These are phyloP conservation scores for Volucella inanis DNA, from an alignment of 2,888 invertebrate species.

Conservation along the genomic window DNA sequence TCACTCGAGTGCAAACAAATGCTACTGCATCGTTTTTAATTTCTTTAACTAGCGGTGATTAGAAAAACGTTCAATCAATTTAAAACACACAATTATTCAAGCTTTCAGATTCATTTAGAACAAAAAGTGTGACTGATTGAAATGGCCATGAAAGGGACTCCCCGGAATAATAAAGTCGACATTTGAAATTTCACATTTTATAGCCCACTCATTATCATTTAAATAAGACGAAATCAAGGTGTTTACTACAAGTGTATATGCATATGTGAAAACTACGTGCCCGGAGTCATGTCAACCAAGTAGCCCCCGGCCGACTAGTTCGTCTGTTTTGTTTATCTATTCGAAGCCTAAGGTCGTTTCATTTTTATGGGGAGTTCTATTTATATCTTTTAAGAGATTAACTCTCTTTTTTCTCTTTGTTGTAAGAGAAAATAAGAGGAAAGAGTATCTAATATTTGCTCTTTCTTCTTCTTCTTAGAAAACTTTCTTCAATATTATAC, in stretches of 20 bases:
- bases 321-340: constrained; percentile 41
- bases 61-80: constrained; percentile 1
- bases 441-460: not conserved
- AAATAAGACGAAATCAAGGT: constrained; percentile 35
- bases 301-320: constrained; percentile 13
- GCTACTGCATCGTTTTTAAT: not conserved
- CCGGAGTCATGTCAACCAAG: constrained; percentile 59
- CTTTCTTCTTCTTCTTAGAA: too few relatives aligned
- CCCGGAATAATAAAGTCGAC: constrained; percentile 1
- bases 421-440: not conserved
- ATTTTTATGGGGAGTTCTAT: constrained; percentile 21
- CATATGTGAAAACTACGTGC: constrained; percentile 42
- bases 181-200: not conserved
- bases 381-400: constrained; percentile 7
- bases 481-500: too few relatives aligned
- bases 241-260: constrained; percentile 14
- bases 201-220: not conserved
- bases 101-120: not conserved
- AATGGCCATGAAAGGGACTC: not conserved
- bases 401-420: not conserved
- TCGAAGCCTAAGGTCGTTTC: constrained; percentile 54
- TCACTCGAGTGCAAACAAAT: constrained; percentile 2
- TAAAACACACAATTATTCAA: not conserved
- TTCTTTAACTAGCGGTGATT: not conserved
- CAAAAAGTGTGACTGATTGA: not conserved